phyloP scores from a whole-genome alignment of 2,888 invertebrate species.

The Germaria angustata region DNA sequence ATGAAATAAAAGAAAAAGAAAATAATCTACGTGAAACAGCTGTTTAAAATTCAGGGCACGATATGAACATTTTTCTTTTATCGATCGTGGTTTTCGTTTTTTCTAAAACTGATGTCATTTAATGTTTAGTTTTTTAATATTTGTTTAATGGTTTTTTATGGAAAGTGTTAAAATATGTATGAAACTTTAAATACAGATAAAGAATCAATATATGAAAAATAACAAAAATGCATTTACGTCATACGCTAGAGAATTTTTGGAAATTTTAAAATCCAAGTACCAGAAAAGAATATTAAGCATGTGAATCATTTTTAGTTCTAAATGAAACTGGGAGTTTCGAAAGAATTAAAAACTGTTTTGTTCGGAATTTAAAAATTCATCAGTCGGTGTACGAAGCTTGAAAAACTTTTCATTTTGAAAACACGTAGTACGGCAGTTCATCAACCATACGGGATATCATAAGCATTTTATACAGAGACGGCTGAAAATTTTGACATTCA shows the following conservation, averaged over 20 bases:
- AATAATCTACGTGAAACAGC: constrained; percentile 30
- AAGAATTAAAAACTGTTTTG: no score
- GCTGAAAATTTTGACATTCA: no score
- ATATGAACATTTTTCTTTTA: not conserved
- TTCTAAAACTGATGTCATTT: constrained; percentile 52
- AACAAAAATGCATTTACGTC: constrained; percentile 13
- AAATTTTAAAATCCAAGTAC: not conserved
- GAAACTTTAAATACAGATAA: constrained; percentile 21
- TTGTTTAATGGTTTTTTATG: constrained; percentile 9
- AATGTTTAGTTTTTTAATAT: not conserved
- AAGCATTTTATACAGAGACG: no score
- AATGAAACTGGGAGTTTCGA: no score
- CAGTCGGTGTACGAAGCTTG: no score
- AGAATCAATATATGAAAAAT: constrained; percentile 14
- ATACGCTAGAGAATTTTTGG: constrained; percentile 6
- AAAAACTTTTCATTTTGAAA: no score
- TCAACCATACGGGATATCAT: no score
- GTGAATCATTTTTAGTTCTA: no score
- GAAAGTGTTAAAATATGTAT: constrained; percentile 28
- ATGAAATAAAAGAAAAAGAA: constrained; percentile 18
- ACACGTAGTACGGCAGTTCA: no score
- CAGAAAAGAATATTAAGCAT: no score
- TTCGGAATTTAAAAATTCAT: no score
- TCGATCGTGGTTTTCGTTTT: constrained; percentile 18
- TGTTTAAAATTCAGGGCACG: constrained; percentile 63